A percentile compares a stretch with the other conserved stretches of the same genome.
These are phyloP conservation scores for Cathartes aura DNA, from an alignment of 2,113 vertebrate genomes.

Conservation along the genomic window DNA sequence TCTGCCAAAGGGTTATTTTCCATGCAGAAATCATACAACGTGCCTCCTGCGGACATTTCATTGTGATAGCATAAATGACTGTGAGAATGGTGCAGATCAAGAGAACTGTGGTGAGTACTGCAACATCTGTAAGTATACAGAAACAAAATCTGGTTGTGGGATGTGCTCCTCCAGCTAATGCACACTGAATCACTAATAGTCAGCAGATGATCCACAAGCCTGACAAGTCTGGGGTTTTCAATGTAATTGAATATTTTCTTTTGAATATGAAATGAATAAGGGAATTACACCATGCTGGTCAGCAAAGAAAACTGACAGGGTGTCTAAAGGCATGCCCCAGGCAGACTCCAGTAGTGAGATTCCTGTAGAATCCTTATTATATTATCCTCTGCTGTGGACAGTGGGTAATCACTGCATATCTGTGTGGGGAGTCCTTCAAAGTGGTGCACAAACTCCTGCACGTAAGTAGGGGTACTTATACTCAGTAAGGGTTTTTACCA, in stretches of 20 bases:
- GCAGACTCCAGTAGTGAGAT: neutral
- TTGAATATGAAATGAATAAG: neutral
- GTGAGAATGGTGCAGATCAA: conserved; percentile 83
- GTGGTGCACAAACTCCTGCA: neutral
- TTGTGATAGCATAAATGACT: conserved; percentile 83
- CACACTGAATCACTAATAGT: neutral
- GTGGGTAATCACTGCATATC: neutral
- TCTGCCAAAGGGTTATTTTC: conserved; percentile 82
- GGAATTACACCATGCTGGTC: neutral
- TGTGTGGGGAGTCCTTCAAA: neutral
- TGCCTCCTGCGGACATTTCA: conserved; percentile 79
- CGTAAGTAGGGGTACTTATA: neutral
- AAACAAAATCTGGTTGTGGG: neutral
- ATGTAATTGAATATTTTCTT: neutral
- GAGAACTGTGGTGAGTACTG: conserved; percentile 74
- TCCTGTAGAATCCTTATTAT: neutral
- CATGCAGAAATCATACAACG: conserved; percentile 80
- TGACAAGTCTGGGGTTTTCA: neutral
- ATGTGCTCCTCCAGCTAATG: neutral
- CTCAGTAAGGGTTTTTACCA: neutral
- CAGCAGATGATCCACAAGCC: neutral
- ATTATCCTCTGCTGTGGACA: neutral
- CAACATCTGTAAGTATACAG: neutral
- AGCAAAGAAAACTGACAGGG: neutral
- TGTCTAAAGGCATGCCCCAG: neutral